Conservation (phyloP, 2,888 invertebrate genomes). For the Trilocha varians region DNA sequence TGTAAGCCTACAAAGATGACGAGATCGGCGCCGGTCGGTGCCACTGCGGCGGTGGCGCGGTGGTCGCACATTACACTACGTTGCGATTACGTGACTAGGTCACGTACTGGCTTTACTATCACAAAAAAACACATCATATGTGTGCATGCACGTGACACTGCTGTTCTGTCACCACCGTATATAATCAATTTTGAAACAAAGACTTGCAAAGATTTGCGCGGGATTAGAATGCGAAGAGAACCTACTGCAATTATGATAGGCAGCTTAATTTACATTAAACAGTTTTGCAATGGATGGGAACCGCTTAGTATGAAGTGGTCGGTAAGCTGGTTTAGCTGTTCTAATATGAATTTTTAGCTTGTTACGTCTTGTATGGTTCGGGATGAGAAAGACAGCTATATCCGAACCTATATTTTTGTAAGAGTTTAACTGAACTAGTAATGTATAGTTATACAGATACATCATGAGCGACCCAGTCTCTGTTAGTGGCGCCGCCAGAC, state of each 20-base stretch:
- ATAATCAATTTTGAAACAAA: background rate
- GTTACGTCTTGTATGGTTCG: too few relatives aligned
- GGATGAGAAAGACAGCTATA: too few relatives aligned
- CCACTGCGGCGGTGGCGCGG: slow-evolving; percentile 15
- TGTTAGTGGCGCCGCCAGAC: slow-evolving; percentile 31
- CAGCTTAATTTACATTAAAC: too few relatives aligned
- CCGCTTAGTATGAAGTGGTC: too few relatives aligned
- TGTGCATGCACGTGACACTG: slow-evolving; percentile 32
- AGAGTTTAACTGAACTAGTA: background rate
- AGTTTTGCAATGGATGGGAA: too few relatives aligned
- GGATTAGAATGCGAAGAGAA: too few relatives aligned
- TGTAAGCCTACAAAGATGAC: slow-evolving; percentile 8
- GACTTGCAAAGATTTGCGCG: background rate
- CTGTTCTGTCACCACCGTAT: background rate
- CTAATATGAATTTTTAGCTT: too few relatives aligned
- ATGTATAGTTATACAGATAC: slow-evolving; percentile 24
- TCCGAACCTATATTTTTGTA: too few relatives aligned
- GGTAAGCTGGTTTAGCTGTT: too few relatives aligned
- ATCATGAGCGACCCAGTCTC: slow-evolving; percentile 38
- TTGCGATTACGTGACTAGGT: slow-evolving; percentile 50
- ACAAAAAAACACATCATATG: slow-evolving; percentile 30
- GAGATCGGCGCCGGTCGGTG: slow-evolving; percentile 6
- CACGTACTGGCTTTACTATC: slow-evolving; percentile 50
- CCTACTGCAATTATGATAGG: too few relatives aligned
- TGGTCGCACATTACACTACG: slow-evolving; percentile 12